Evolutionary conservation across 2,113 vertebrate species (phyloP), one percentile per base, ranked within the genome.

Genomic region (Larimichthys polyactis): DNA sequence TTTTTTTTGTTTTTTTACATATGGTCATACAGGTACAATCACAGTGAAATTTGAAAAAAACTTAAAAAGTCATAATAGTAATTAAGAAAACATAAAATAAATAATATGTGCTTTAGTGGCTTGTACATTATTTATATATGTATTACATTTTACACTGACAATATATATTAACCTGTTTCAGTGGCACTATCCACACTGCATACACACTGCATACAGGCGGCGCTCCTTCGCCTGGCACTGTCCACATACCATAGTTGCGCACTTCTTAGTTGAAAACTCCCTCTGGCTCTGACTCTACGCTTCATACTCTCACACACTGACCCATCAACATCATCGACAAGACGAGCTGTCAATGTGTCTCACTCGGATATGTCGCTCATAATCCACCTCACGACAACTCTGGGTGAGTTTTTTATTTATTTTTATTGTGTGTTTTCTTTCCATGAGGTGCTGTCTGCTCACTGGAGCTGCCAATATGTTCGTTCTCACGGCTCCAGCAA

Each of bases 361-460:
- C 20, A 3, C 43, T 3, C 4, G 68, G 83, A 92, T 15, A 95
- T 95, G 95, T 81, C 70, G 83, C 73, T 87, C 1, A n/a, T 82
- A 24, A 85, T 93, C 73, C 79, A 64, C 58, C 3, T 86, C 22
- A 14, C 87, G 57, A 43, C 88, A n/a, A 16, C 90, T 84, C 10
- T 89, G 36, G 91, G 95, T 95, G 81, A 94, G 95, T 94, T 44
- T 43, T 63, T 63, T n/a, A 20, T 32, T 66, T 70, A 40, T 60
- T 11, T 7, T 19, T 19, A 4, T 24, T 22, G 12, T 7, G 22
- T 60, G 0, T 54, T 55, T 66, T 63, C 3, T 40, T 40, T 8
- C 2, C 7, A 8, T 40, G 36, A 40, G 32, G 32, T 36, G 32
- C 32, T 36, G 32, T 36, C 32, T 36, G 32, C 32, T 36, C 32